phyloP scores from a whole-genome alignment of 2,113 vertebrate species.

The Setophaga coronata region DNA sequence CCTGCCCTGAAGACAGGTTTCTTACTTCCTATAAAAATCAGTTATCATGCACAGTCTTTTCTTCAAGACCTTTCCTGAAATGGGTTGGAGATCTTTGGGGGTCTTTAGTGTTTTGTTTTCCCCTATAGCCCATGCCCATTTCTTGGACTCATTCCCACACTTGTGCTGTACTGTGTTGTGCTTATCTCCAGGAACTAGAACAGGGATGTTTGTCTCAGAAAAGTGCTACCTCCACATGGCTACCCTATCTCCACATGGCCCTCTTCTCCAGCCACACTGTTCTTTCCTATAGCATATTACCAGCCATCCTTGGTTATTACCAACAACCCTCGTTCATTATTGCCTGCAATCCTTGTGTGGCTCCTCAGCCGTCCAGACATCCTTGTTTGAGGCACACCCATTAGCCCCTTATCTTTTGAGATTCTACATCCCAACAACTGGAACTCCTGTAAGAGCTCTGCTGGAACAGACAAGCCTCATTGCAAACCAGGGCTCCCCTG shows the following conservation, averaged over 20 bases:
- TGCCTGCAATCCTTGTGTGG: background rate
- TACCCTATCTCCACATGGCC: background rate
- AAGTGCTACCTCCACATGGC: background rate
- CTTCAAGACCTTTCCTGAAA: background rate
- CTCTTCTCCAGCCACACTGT: background rate
- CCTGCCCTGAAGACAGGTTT: background rate
- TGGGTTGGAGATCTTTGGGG: accelerated
- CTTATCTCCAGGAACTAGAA: background rate
- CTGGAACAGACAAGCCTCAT: background rate
- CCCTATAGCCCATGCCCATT: background rate
- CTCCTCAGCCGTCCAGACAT: background rate
- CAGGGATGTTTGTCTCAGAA: background rate
- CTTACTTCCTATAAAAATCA: background rate
- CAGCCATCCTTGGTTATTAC: background rate
- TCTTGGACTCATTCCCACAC: background rate
- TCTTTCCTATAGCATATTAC: accelerated
- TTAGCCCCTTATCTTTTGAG: background rate
- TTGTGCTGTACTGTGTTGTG: background rate
- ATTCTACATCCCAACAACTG: background rate
- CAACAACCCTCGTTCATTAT: background rate
- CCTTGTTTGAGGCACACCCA: background rate
- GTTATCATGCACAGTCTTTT: background rate
- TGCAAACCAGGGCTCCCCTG: background rate
- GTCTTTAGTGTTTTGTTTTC: background rate
- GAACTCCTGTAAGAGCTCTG: background rate